These are phyloP conservation scores for Mesaphorura yosii DNA, from an alignment of 1,140 invertebrate genomes.

Conservation along the genomic window DNA sequence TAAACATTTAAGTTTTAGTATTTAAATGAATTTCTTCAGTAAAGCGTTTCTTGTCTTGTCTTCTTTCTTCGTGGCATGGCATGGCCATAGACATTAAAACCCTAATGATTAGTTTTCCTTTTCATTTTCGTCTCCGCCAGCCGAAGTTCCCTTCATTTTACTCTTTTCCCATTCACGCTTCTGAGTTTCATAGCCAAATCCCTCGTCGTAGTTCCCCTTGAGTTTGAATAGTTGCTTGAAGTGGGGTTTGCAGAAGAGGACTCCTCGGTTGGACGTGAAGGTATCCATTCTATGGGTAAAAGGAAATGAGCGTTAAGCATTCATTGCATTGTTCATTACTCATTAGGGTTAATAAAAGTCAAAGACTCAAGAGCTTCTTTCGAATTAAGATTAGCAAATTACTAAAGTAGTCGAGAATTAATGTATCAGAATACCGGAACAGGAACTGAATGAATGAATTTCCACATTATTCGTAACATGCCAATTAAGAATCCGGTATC, in stretches of 20 bases:
- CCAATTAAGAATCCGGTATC: too few relatives aligned
- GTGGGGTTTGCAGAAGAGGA: slow-evolving; percentile 64
- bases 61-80: too few relatives aligned
- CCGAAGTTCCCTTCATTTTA: slow-evolving; percentile 3
- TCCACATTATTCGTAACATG: too few relatives aligned
- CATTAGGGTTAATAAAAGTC: not conserved
- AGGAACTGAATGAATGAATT: too few relatives aligned
- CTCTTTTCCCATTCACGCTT: slow-evolving; percentile 25
- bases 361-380: too few relatives aligned
- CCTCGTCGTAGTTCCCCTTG: slow-evolving; percentile 76
- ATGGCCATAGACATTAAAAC: too few relatives aligned
- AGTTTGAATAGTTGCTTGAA: slow-evolving; percentile 70
- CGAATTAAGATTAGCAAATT: too few relatives aligned
- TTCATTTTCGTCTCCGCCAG: slow-evolving; percentile 11
- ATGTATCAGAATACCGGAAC: not conserved
- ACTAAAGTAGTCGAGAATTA: too few relatives aligned
- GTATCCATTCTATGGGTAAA: slow-evolving; percentile 55
- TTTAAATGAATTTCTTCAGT: too few relatives aligned
- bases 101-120: too few relatives aligned
- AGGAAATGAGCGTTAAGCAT: slow-evolving; percentile 4
- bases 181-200: slow-evolving; percentile 41
- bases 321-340: not conserved
- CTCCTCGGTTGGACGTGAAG: slow-evolving; percentile 60
- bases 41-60: too few relatives aligned
- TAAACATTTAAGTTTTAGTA: too few relatives aligned